Percentiles rank a stretch among this genome's conserved stretches.
phyloP scores from a whole-genome alignment of 2,888 invertebrate genomes.

The Lamellibrachia satsuma region DNA sequence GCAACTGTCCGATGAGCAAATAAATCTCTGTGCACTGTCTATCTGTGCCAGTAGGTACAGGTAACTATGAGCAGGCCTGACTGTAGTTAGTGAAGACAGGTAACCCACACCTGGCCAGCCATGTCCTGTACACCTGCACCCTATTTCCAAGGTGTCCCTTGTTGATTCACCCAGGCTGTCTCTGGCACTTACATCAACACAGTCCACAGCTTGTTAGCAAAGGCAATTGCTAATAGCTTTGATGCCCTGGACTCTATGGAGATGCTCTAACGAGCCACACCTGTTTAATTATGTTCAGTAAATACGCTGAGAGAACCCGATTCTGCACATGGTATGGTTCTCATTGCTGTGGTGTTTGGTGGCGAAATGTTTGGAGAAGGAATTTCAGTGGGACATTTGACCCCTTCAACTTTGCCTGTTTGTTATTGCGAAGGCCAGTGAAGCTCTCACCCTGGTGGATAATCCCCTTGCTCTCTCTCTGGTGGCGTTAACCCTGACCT shows the following conservation, averaged over 20 bases:
- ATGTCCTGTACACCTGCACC: not conserved
- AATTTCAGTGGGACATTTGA: not conserved
- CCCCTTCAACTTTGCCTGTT: not conserved
- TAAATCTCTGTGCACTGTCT: no score
- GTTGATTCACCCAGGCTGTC: not conserved
- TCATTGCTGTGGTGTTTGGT: not conserved
- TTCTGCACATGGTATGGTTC: not conserved
- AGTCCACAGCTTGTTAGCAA: not conserved
- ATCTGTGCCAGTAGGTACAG: not conserved
- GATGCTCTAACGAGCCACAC: not conserved
- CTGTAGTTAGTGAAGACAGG: not conserved
- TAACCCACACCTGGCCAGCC: not conserved
- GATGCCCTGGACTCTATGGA: not conserved
- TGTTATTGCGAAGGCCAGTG: not conserved
- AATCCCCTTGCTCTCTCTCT: not conserved
- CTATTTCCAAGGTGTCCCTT: not conserved
- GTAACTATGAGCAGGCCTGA: not conserved
- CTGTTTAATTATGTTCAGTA: constrained; percentile 17
- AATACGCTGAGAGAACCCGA: constrained; percentile 7
- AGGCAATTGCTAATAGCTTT: constrained; percentile 6
- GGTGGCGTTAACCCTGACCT: not conserved
- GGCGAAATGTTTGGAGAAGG: not conserved
- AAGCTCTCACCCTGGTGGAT: not conserved
- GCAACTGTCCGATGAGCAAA: no score
- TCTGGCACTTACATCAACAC: not conserved